Percentiles rank a stretch among this genome's conserved stretches.
Evolutionary conservation across 2,113 vertebrate species (phyloP).

Genomic region (Trichechus manatus): DNA sequence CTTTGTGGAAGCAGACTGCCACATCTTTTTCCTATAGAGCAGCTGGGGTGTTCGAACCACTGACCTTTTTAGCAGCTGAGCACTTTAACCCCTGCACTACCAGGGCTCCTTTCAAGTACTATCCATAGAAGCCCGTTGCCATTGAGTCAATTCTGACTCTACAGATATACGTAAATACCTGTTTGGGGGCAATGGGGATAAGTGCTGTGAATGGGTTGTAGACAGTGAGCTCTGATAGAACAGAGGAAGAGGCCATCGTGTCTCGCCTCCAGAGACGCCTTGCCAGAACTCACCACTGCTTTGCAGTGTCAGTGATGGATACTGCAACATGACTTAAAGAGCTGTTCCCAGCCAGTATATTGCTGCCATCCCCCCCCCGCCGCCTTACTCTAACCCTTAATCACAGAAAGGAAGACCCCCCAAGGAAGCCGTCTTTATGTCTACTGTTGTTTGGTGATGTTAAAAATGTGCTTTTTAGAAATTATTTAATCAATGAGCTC

Average conservation of each 20-base stretch:
- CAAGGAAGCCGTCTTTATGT: background rate
- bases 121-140: no score
- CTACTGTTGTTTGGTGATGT: background rate
- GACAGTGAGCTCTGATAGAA: no score
- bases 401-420: slow-evolving; percentile 11
- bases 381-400: background rate
- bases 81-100: no score
- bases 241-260: background rate
- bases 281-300: background rate
- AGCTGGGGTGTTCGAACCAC: no score
- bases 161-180: background rate
- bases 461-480: slow-evolving; percentile 7
- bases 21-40: no score
- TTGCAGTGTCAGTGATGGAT: background rate
- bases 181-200: rapidly evolving
- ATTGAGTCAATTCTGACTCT: no score
- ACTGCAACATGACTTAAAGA: background rate
- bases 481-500: background rate
- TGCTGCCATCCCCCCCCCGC: background rate
- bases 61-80: no score
- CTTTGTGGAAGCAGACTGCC: no score
- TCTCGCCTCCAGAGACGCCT: background rate
- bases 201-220: background rate
- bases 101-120: no score
- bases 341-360: background rate